Evolutionary conservation across 2,113 vertebrate species (phyloP), one percentile per base, ranked within the genome.

Genomic region (Rhinogobius similis): DNA sequence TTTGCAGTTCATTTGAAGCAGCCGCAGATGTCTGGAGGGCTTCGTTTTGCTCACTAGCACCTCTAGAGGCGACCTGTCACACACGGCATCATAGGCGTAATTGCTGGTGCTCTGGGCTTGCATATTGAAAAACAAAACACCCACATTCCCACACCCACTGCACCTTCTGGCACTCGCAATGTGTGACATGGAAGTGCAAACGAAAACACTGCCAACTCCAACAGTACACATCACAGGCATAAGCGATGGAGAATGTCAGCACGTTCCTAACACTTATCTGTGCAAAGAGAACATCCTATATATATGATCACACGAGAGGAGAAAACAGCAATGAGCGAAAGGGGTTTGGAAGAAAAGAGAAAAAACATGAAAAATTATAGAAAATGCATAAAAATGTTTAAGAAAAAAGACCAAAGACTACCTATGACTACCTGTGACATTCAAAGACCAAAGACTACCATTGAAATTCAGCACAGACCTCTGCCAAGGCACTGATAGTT

Each of bases 1-100:
- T 66, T 68, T 46, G 18, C 52, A 50, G 38, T 24, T 56, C 18
- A 53, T n/a, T 58, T 73, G 10, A 55, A 67, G 58, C 64, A 43
- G 18, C 18, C 16, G 24, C 36, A 26, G 5, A 36, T 76, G 68
- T 83, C 79, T 83, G 44, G 72, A 29, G 86, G 78, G 66, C 61
- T 62, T 23, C 63, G 70, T 58, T 68, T 29, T 58, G 56, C 68
- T 83, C 77, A 74, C 29, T 43, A 84, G 81, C 80, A 84, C 79
- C 75, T 82, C 85, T 71, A 80, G 67, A 89, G 81, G 79, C 82
- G n/a, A 68, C 73, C 82, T 84, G 89, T 91, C 88, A 89, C 89
- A 88, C 84, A 82, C 68, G 79, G 81, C 81, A 78, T 86, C 84
- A 87, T 84, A 87, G 79, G 65, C 87, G 82, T 88, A 89, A 90